These are phyloP conservation scores for Mus musculus DNA, from an alignment of 2,113 vertebrate species.

Conservation along the genomic window GRCm39 chr12:98517501-98518000, in stretches of 20 bases:
- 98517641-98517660: constrained; percentile 1
- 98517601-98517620: background rate
- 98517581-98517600: background rate
- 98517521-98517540: background rate
- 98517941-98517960: background rate
- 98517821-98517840: background rate
- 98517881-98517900: background rate
- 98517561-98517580: background rate
- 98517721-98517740: constrained; percentile 13
- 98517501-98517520: background rate
- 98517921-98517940: background rate
- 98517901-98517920: background rate
- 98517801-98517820: background rate
- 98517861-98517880: background rate
- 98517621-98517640: background rate
- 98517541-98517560: constrained; percentile 27
- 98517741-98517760: background rate
- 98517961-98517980: background rate
- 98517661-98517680: constrained; percentile 54
- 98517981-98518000: background rate
- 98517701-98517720: background rate
- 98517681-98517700: background rate
- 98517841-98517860: background rate
- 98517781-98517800: background rate
- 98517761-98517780: background rate